Evolutionary conservation across 2,113 vertebrate species (phyloP), one percentile per base, ranked within the genome.

Genomic region (Oryzias curvinotus): DNA sequence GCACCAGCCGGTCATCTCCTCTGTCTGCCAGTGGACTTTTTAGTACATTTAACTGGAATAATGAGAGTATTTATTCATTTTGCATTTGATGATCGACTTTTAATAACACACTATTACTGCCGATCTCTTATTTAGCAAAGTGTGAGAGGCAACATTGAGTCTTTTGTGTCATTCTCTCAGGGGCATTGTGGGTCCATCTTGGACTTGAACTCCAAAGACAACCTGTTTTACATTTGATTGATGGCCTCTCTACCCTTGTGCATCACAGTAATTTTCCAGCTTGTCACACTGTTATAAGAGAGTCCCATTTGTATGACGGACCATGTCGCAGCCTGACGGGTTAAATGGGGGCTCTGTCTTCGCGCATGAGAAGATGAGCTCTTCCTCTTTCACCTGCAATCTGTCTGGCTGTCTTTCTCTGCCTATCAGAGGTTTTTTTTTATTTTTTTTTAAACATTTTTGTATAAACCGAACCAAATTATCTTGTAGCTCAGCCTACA

Each of bases 261-360:
- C 14, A 21, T 67, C 72, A 62, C 45, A 21, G 28, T 51, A 52
- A 52, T 64, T 64, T 57, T 60, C 65, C 3, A 54, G 16, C 36
- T 68, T 47, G 52, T 77, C 68, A 36, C 15, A 73, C 69, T 53
- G 71, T 71, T 64, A 58, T 75, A 61, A 46, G 59, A 69, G 57
- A 60, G 23, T 63, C 69, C 68, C 56, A 59, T 79, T 82, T 82
- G 82, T 74, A 88, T 78, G 77, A 74, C 18, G 17, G 57, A 53
- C 68, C 68, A 17, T 63, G 86, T 86, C 77, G 57, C 44, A 44
- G 43, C 1, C 62, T 82, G 79, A 82, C 81, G 72, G 58, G 75
- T 75, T 84, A 80, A 88, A 84, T 79, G 44, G 45, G 62, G 57
- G 23, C 73, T 85, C 82, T 86, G 79, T 89, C 77, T 87, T 50